phyloP scores from a whole-genome alignment of 2,888 invertebrate species.

The Pinctada fucata region DNA sequence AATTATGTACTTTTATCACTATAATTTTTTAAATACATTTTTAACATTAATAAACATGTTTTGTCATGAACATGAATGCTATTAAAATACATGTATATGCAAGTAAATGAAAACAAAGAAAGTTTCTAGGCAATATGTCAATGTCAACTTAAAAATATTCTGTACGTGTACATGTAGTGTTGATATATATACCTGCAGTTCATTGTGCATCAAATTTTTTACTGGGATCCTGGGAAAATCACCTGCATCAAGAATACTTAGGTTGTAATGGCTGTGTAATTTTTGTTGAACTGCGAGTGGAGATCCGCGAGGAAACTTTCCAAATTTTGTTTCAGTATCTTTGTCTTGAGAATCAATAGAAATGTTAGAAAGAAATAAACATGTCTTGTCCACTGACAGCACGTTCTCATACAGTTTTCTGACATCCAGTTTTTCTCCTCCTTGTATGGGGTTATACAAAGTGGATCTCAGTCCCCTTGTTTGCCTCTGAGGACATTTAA shows the following conservation, averaged over 20 bases:
- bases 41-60: no score
- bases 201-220: conserved; percentile 16
- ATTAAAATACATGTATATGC: no score
- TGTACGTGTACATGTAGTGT: not conserved
- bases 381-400: not conserved
- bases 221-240: conserved; percentile 21
- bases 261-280: not conserved
- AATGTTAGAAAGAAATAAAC: not conserved
- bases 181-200: not conserved
- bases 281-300: conserved; percentile 18
- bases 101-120: no score
- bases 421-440: not conserved
- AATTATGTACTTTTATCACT: no score
- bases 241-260: conserved; percentile 11
- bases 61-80: no score
- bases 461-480: conserved; percentile 15
- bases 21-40: no score
- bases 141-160: not conserved
- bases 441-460: conserved; percentile 8
- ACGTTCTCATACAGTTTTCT: not conserved
- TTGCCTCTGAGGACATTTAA: conserved; percentile 3
- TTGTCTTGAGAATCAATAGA: not conserved
- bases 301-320: conserved; percentile 16
- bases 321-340: conserved; percentile 17
- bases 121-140: no score